These are phyloP conservation scores for Manis pentadactyla DNA, from an alignment of 2,797 vertebrate species.

Conservation along the genomic window DNA sequence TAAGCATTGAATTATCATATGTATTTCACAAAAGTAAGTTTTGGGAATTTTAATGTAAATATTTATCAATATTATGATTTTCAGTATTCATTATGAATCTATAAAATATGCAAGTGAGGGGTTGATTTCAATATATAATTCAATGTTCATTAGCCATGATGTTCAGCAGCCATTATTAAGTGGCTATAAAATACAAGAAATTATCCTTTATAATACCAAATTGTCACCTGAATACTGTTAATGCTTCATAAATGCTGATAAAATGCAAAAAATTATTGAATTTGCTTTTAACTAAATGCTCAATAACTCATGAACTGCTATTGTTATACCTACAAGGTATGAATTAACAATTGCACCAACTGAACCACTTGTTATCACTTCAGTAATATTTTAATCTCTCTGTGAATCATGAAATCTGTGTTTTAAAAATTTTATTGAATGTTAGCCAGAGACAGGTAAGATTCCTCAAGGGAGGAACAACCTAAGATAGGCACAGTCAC, in stretches of 20 bases:
- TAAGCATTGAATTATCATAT: neutral
- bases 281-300: constrained; percentile 51
- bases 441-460: no score
- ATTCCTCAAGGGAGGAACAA: no score
- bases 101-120: neutral
- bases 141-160: neutral
- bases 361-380: neutral
- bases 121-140: constrained; percentile 21
- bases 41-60: neutral
- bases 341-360: neutral
- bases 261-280: constrained; percentile 24
- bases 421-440: neutral
- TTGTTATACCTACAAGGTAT: neutral
- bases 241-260: constrained; percentile 26
- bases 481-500: no score
- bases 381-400: neutral
- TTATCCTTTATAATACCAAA: neutral
- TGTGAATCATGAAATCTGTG: neutral
- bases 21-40: neutral
- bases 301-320: neutral
- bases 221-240: neutral
- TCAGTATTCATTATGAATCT: neutral
- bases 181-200: neutral
- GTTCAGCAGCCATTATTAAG: neutral
- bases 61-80: neutral